Conservation (phyloP, 2,888 invertebrate species). For the Encarsia formosa region DNA sequence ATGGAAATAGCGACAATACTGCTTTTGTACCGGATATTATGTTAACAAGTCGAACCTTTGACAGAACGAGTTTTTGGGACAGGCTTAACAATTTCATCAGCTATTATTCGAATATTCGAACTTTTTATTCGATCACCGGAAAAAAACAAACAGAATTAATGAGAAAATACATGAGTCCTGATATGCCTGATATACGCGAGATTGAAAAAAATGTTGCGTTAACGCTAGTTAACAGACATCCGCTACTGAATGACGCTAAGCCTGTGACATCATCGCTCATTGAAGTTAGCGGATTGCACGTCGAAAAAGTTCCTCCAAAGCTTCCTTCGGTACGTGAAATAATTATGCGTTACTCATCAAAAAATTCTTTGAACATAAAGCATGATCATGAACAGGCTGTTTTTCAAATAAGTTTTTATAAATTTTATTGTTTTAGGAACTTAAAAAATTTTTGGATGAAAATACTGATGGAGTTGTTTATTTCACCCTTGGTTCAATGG, state of each 20-base stretch:
- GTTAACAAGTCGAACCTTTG: background rate
- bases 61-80: constrained; percentile 27
- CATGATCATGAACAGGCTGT: no score
- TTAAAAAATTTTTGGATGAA: constrained; percentile 42
- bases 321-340: constrained; percentile 33
- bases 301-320: no score
- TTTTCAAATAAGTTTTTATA: no score
- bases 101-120: background rate
- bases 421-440: constrained; percentile 38
- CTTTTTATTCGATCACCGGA: constrained; percentile 4
- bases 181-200: constrained; percentile 47
- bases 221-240: constrained; percentile 54
- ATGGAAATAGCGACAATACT: constrained; percentile 32
- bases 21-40: constrained; percentile 24
- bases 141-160: constrained; percentile 27
- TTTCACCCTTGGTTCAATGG: constrained; percentile 44
- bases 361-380: no score
- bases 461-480: constrained; percentile 41
- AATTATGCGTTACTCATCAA: no score
- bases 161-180: constrained; percentile 30
- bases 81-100: constrained; percentile 28
- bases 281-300: constrained; percentile 57
- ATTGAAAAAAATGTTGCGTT: constrained; percentile 53
- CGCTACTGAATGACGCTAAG: constrained; percentile 50
- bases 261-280: constrained; percentile 52